Evolutionary conservation across 1,140 invertebrate species (phyloP).

Genomic region (Cotesia vestalis): DNA sequence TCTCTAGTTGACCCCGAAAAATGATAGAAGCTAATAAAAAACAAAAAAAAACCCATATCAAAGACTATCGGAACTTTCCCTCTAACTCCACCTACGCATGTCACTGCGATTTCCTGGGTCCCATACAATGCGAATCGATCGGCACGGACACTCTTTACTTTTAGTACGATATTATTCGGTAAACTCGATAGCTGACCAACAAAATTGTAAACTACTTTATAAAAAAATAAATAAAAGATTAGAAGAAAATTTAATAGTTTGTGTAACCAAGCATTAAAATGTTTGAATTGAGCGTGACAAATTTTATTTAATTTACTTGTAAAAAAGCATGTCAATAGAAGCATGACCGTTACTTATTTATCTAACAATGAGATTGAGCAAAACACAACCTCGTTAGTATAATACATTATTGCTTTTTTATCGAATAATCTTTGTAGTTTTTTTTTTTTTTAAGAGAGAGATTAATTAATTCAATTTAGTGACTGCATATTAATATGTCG

Average conservation of each 20-base stretch:
- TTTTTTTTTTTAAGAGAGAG: no score
- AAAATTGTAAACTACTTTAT: neutral
- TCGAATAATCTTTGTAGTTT: no score
- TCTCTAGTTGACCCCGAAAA: constrained; percentile 34
- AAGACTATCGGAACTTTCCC: constrained; percentile 28
- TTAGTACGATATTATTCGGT: no score
- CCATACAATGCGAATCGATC: neutral
- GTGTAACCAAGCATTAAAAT: neutral
- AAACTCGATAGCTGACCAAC: no score
- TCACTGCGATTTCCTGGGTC: constrained; percentile 15
- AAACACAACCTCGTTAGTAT: neutral
- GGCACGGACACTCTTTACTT: neutral
- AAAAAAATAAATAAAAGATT: neutral
- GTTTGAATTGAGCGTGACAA: constrained; percentile 15
- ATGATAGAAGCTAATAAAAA: constrained; percentile 25
- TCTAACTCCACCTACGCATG: constrained; percentile 29
- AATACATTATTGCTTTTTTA: no score
- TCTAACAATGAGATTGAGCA: neutral
- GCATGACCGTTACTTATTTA: neutral
- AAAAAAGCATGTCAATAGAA: neutral
- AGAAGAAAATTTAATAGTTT: neutral
- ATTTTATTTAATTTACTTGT: constrained; percentile 4
- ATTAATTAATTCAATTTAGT: no score
- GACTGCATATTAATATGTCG: no score
- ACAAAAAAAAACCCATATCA: constrained; percentile 26